phyloP scores from a whole-genome alignment of 1,140 invertebrate genomes.

The Caerostris darwini region DNA sequence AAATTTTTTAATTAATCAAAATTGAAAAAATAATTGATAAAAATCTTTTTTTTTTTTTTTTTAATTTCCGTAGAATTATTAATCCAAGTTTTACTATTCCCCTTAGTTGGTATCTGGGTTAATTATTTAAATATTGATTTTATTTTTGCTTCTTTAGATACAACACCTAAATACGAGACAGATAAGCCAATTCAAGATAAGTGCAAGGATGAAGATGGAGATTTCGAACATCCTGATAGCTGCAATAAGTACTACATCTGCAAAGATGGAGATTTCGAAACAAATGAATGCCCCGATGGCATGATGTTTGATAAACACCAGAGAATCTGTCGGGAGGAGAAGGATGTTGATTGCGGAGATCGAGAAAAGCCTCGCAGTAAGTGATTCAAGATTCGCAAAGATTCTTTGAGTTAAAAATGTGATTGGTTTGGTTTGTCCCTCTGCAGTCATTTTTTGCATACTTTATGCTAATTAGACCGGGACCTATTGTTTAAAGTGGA shows the following conservation, averaged over 20 bases:
- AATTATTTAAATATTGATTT: not conserved
- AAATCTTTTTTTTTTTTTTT: too few species aligned
- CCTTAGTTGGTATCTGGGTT: not conserved
- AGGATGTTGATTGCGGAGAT: constrained; percentile 53
- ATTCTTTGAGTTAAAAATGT: too few species aligned
- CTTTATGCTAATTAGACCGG: too few species aligned
- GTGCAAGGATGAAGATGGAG: constrained; percentile 72
- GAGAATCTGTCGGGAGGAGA: constrained; percentile 51
- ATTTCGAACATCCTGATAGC: constrained; percentile 61
- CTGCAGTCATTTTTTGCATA: too few species aligned
- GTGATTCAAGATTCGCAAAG: not conserved
- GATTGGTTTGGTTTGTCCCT: too few species aligned
- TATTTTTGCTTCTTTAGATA: not conserved
- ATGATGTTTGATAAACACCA: constrained; percentile 66
- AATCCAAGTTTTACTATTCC: not conserved
- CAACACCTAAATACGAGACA: not conserved
- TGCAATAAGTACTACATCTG: constrained; percentile 70
- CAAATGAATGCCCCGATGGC: constrained; percentile 65
- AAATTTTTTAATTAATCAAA: too few species aligned
- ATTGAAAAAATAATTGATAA: too few species aligned
- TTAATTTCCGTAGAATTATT: not conserved
- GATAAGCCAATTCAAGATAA: constrained; percentile 54
- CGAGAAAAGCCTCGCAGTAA: constrained; percentile 46
- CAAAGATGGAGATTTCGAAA: constrained; percentile 57
- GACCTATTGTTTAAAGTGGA: too few species aligned